A percentile compares a stretch with the other conserved stretches of the same genome.
Evolutionary conservation across 2,113 vertebrate genomes (phyloP).

Genomic region (Eptesicus fuscus): DNA sequence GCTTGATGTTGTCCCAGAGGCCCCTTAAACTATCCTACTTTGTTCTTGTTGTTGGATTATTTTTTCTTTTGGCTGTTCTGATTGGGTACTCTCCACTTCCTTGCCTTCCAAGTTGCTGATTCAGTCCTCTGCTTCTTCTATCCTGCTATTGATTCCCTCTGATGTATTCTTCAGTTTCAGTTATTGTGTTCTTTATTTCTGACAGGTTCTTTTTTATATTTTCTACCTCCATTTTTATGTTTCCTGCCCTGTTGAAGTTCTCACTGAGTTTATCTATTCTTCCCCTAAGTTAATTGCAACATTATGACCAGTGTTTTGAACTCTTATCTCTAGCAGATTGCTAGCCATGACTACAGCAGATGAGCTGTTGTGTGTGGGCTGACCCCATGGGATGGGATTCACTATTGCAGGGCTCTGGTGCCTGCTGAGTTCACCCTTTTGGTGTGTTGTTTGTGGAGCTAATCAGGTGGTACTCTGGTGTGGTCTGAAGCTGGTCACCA

Average conservation of each 20-base stretch:
- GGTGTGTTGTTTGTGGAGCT: neutral
- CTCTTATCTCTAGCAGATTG: neutral
- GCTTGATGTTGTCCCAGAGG: neutral
- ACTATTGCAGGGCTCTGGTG: too few species aligned
- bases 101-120: neutral
- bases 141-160: neutral
- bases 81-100: neutral
- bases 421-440: neutral
- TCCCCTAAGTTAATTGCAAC: neutral
- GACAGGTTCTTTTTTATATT: too few species aligned
- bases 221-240: too few species aligned
- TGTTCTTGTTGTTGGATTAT: neutral
- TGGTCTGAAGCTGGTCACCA: neutral
- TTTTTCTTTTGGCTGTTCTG: neutral
- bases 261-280: neutral
- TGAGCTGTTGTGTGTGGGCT: too few species aligned
- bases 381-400: too few species aligned
- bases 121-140: neutral
- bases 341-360: too few species aligned
- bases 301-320: neutral
- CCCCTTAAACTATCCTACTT: neutral
- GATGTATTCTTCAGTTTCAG: neutral
- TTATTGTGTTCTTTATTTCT: too few species aligned
- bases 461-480: neutral
- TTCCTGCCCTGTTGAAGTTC: too few species aligned